phyloP scores from a whole-genome alignment of 2,888 invertebrate species.

The Callyntrura guangdongensis region DNA sequence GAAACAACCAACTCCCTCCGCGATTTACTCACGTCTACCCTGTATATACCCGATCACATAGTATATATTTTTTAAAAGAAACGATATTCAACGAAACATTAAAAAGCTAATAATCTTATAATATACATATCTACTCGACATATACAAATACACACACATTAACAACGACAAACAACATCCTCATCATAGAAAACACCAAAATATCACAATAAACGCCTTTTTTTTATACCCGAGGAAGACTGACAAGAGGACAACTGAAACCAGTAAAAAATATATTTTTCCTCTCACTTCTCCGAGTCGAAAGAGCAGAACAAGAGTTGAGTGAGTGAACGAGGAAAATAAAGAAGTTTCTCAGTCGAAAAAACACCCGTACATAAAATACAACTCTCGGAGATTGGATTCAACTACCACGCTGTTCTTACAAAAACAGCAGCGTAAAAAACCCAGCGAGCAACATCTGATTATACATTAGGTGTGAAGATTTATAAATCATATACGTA shows the following conservation, averaged over 20 bases:
- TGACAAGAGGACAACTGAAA: conserved; percentile 11
- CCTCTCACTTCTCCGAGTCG: background rate
- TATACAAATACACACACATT: too few relatives aligned
- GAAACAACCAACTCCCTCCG: background rate
- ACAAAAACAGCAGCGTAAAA: background rate
- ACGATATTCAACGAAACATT: conserved; percentile 1
- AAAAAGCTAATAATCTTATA: background rate
- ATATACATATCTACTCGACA: background rate
- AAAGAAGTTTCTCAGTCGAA: background rate
- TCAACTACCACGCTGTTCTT: background rate
- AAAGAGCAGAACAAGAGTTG: background rate
- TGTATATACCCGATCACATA: background rate
- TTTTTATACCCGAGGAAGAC: conserved; percentile 6
- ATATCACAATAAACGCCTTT: background rate
- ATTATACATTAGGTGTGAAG: conserved; percentile 47
- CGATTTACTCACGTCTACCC: background rate
- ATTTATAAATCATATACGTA: conserved; percentile 25
- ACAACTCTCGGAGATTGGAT: background rate
- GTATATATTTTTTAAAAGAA: background rate
- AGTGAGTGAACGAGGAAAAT: background rate
- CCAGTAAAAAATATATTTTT: background rate
- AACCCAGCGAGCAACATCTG: background rate
- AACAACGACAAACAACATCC: background rate
- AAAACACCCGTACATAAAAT: background rate
- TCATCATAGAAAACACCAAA: background rate